Evolutionary conservation across 53 echinoderm and acorn worm genomes (phyloP).

Genomic region (Arbacia lixula): DNA sequence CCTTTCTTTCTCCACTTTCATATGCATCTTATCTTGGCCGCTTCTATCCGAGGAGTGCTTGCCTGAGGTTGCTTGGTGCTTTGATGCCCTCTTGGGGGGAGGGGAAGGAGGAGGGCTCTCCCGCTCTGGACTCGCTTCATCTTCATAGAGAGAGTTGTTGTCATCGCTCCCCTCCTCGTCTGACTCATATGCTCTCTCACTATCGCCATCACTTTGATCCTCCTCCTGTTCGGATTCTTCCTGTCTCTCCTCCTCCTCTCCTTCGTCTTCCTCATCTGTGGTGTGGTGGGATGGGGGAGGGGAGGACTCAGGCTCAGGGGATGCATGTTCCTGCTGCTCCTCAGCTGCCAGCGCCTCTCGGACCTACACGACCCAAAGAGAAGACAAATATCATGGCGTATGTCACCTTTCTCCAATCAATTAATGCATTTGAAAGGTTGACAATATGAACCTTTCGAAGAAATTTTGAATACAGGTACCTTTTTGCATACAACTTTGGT

Average conservation of each 20-base stretch:
- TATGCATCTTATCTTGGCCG: not conserved
- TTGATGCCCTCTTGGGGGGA: not conserved
- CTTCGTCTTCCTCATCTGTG: not conserved
- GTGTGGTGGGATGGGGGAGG: not conserved
- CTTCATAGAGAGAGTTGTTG: not conserved
- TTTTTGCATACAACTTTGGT: no score
- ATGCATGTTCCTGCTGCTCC: not conserved
- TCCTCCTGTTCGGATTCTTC: slow-evolving; percentile 7
- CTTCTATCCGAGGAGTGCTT: not conserved
- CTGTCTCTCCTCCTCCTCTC: slow-evolving; percentile 1
- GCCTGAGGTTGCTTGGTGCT: not conserved
- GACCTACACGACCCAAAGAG: not conserved
- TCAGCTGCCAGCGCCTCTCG: slow-evolving; percentile 43
- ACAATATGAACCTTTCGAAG: no score
- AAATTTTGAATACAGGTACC: no score
- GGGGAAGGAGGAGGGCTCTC: slow-evolving; percentile 10
- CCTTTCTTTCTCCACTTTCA: not conserved
- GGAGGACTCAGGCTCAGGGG: not conserved
- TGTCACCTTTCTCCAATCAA: not conserved
- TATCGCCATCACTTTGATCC: slow-evolving; percentile 4
- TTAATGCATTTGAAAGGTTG: no score
- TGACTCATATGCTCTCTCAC: slow-evolving; percentile 6
- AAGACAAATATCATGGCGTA: not conserved
- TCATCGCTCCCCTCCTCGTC: not conserved
- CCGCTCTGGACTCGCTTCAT: not conserved